Evolutionary conservation across 2,888 invertebrate species (phyloP).

Genomic region (Hirtodrosophila histrioides): DNA sequence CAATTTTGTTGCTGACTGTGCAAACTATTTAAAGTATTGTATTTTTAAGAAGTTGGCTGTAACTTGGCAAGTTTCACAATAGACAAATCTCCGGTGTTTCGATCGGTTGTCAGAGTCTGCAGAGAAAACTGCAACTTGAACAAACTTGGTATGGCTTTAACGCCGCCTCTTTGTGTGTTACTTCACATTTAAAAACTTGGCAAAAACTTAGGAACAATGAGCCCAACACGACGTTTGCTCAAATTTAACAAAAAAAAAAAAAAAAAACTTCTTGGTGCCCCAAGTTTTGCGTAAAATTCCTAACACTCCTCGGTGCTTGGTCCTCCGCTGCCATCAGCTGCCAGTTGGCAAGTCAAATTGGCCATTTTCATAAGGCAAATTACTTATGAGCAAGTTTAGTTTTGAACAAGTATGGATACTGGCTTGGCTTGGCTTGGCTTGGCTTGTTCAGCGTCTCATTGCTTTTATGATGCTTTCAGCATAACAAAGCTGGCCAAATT

Average conservation of each 20-base stretch:
- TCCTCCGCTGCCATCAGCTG: background rate
- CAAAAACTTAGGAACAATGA: constrained; percentile 42
- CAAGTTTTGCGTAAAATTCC: constrained; percentile 13
- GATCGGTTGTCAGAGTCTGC: constrained; percentile 8
- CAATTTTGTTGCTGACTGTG: background rate
- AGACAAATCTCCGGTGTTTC: background rate
- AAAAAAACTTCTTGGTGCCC: constrained; percentile 32
- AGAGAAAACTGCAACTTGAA: constrained; percentile 11
- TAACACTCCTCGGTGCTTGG: background rate
- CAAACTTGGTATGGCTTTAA: constrained; percentile 23
- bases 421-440: too few species aligned
- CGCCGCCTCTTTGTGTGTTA: constrained; percentile 11
- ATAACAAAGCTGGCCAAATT: constrained; percentile 48
- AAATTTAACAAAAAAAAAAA: constrained; percentile 29
- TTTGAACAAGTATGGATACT: constrained; percentile 31
- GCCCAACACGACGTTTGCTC: background rate
- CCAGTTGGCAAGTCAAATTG: constrained; percentile 57
- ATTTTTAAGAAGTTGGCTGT: background rate
- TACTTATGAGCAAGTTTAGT: constrained; percentile 57
- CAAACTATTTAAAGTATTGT: constrained; percentile 1
- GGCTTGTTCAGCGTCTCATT: constrained; percentile 40
- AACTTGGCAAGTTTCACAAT: background rate
- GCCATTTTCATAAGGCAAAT: constrained; percentile 70
- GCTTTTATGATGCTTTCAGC: constrained; percentile 59
- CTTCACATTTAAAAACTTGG: constrained; percentile 27